These are phyloP conservation scores for Lacanobia wlatinum DNA, from an alignment of 2,888 invertebrate species.

Conservation along the genomic window DNA sequence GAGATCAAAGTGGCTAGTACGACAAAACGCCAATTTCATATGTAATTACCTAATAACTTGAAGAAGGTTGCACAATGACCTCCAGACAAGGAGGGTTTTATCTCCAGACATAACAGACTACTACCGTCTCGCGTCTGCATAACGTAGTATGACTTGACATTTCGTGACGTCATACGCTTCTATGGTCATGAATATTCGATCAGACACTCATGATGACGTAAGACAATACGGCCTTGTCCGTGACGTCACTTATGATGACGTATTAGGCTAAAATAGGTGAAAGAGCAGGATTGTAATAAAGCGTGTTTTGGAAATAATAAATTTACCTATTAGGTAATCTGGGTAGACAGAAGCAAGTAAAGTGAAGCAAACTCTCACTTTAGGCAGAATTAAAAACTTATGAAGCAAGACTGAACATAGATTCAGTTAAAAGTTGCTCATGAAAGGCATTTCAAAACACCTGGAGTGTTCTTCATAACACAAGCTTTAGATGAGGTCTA, in stretches of 20 bases:
- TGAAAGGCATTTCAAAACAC: too few species aligned
- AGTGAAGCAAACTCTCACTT: not conserved
- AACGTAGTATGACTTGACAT: conserved; percentile 27
- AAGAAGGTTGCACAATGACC: not conserved
- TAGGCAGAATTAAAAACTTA: not conserved
- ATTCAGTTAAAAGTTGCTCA: not conserved
- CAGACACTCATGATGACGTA: conserved; percentile 20
- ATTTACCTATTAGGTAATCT: not conserved
- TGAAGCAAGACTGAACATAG: not conserved
- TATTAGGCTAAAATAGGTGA: not conserved
- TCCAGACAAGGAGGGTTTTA: conserved; percentile 9
- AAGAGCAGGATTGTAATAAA: not conserved
- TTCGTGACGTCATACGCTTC: conserved; percentile 21
- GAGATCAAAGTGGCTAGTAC: too few species aligned
- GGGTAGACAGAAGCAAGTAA: not conserved
- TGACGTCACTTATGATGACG: conserved; percentile 12
- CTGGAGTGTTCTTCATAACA: too few species aligned
- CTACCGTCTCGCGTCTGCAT: conserved; percentile 1
- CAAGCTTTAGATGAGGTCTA: too few species aligned
- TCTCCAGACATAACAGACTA: conserved; percentile 22
- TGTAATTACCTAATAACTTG: too few species aligned
- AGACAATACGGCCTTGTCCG: not conserved
- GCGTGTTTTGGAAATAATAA: not conserved
- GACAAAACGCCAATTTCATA: too few species aligned
- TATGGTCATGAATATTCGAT: not conserved